These are phyloP conservation scores for Cossypha dichroa DNA, from an alignment of 2,797 vertebrate species.

Conservation along the genomic window DNA sequence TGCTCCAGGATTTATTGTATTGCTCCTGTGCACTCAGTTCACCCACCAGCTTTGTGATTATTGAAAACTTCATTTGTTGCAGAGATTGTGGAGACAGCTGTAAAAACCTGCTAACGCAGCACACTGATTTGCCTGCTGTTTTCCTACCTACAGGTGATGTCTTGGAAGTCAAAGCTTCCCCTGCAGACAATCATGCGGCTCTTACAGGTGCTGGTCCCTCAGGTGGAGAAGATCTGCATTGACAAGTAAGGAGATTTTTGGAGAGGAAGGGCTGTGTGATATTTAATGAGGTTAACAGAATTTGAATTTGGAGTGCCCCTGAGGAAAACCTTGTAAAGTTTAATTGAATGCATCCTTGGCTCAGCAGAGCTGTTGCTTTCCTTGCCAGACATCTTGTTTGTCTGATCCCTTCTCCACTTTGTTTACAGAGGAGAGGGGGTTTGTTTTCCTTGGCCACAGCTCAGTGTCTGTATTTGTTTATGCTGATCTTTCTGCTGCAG, in stretches of 20 bases:
- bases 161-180: slow-evolving; percentile 96
- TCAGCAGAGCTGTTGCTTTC: neutral
- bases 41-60: neutral
- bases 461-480: neutral
- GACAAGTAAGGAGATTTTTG: slow-evolving; percentile 85
- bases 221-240: slow-evolving; percentile 99
- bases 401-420: neutral
- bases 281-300: neutral
- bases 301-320: neutral
- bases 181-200: slow-evolving; percentile 98
- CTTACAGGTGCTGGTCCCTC: slow-evolving; percentile 95
- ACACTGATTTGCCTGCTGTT: neutral
- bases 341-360: neutral
- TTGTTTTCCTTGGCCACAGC: neutral
- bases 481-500: neutral
- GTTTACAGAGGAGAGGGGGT: neutral
- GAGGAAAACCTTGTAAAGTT: neutral
- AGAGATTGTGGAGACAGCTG: neutral
- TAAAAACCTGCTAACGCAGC: neutral
- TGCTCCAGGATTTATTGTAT: neutral
- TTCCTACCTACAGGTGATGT: slow-evolving; percentile 81
- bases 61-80: neutral
- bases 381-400: neutral
- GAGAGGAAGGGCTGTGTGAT: neutral
- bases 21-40: neutral